These are phyloP conservation scores for Drosophila nannoptera DNA, from an alignment of 1,140 invertebrate species.

Conservation along the genomic window DNA sequence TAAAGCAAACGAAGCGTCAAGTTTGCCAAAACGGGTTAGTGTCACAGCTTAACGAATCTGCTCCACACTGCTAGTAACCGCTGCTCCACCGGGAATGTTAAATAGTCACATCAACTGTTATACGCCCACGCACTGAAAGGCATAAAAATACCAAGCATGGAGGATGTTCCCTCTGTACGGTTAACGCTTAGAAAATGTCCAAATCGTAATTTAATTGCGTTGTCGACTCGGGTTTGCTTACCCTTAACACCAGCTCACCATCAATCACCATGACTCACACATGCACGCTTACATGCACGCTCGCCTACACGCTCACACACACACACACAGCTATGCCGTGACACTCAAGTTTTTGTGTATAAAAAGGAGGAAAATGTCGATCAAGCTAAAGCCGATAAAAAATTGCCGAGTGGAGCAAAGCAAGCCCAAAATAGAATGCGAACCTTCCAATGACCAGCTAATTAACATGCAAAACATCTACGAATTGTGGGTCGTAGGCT, in stretches of 20 bases:
- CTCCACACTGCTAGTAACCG: not conserved
- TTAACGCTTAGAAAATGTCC: conserved; percentile 14
- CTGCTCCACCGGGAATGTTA: not conserved
- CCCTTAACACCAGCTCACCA: conserved; percentile 9
- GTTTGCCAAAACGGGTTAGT: not conserved
- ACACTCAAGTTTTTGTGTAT: conserved; percentile 32
- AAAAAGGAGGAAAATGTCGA: conserved; percentile 46
- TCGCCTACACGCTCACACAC: conserved; percentile 7
- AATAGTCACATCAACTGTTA: conserved; percentile 8
- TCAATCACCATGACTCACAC: conserved; percentile 27
- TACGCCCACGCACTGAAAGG: conserved; percentile 5
- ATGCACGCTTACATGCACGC: conserved; percentile 1
- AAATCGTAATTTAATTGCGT: conserved; percentile 33
- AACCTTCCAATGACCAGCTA: conserved; percentile 40
- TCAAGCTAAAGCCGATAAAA: conserved; percentile 61
- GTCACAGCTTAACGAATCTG: not conserved
- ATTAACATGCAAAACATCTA: conserved; percentile 61
- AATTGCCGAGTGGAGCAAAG: conserved; percentile 36
- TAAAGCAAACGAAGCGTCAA: not conserved
- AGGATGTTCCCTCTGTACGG: not conserved
- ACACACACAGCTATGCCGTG: conserved; percentile 2
- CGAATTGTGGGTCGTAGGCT: not conserved
- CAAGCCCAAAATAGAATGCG: conserved; percentile 7
- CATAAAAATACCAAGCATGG: not conserved
- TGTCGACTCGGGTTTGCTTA: conserved; percentile 20